Evolutionary conservation across 1,140 invertebrate genomes (phyloP), one percentile per base, ranked within the genome.

Genomic region (Sycobia sp.): DNA sequence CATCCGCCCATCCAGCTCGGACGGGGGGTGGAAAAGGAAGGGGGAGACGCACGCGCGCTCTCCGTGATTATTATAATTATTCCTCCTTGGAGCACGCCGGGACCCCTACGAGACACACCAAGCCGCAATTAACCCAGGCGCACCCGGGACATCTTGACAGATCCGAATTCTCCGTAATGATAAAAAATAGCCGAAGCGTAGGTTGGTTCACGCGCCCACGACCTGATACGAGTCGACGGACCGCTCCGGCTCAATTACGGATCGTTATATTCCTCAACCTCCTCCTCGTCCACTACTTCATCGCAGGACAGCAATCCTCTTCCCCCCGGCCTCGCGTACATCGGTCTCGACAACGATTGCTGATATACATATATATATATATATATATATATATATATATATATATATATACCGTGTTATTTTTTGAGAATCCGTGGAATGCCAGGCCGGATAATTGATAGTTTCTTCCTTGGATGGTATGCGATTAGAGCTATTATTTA

Each of bases 51-150:
- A 71, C 63, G 67, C 71, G 73, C 73, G 38, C 39, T 32, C 53
- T 27, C 62, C 66, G 71, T 80, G 77, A 82, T 81, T 81, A 82
- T 82, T 80, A 81, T 82, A 82, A 82, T 82, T 79, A 82, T 80
- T 77, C 71, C n/a, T n/a, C n/a, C n/a, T 66, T 64, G 67, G 67
- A 69, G 67, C 53, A 66, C 65, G 59, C 34, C 16, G 51, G 53
- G 38, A 25, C 57, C 58, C 34, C 57, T 23, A 29, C 18, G 38
- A 39, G 38, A 25, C 16, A 55, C 14, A 55, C n/a, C 7, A 69
- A 71, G 79, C 76, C 76, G 72, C 78, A 81, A 82, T 82, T 82
- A 81, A 81, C 73, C 65, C n/a, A n/a, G n/a, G 67, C 68, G 74
- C 77, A 77, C 74, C 58, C 75, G 64, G 75, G 79, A 81, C 79